These are phyloP conservation scores for Xylota segnis DNA, from an alignment of 2,888 invertebrate genomes.

Conservation along the genomic window DNA sequence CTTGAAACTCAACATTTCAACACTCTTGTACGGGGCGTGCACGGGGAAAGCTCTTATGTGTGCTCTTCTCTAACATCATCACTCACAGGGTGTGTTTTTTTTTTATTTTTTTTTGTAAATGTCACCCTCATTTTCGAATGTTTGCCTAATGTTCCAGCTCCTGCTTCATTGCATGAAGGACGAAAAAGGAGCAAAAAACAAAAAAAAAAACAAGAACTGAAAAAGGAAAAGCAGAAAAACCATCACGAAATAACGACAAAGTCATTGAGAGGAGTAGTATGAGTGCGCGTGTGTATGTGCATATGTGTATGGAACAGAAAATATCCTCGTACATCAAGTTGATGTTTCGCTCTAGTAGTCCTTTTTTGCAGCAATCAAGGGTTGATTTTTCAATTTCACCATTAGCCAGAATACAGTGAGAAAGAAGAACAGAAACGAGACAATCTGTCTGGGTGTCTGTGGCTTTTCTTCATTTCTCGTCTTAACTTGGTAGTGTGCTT, in stretches of 20 bases:
- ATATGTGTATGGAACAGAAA: constrained; percentile 28
- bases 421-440: constrained; percentile 33
- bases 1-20: constrained; percentile 63
- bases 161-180: constrained; percentile 44
- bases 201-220: not conserved
- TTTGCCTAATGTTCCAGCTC: constrained; percentile 60
- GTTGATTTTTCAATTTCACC: constrained; percentile 73
- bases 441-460: constrained; percentile 65
- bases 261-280: constrained; percentile 52
- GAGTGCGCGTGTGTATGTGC: not conserved
- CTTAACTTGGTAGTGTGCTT: constrained; percentile 21
- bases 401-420: constrained; percentile 40
- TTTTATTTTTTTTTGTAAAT: constrained; percentile 29
- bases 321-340: constrained; percentile 66
- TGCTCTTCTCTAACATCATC: constrained; percentile 46
- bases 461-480: constrained; percentile 52
- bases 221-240: constrained; percentile 35
- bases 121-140: constrained; percentile 68
- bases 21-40: constrained; percentile 33
- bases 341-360: constrained; percentile 50
- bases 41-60: constrained; percentile 52
- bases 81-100: constrained; percentile 39
- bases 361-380: constrained; percentile 59
- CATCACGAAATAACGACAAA: constrained; percentile 55
- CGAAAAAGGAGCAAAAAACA: constrained; percentile 22